Base-by-base conservation (phyloP, 2,888 invertebrate genomes). In the Himalopsyche anomala region DNA sequence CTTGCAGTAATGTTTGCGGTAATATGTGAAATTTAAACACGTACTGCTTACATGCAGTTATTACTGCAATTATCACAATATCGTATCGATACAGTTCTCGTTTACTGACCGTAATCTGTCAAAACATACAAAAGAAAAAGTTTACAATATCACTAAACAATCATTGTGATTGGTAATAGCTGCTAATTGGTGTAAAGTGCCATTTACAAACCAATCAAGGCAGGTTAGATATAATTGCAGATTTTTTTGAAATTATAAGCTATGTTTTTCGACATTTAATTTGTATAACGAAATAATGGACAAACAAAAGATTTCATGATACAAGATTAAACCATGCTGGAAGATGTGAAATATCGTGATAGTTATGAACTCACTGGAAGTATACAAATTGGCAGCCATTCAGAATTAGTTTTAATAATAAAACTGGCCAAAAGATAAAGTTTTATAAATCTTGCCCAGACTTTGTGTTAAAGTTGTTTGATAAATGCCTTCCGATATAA, bases 121-220 rank as follows among this genome's bases (percentile, higher is more conserved):
- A 36, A 36, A 74, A 74, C 36, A 74, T 36, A 36, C 12, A 36
- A 74, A 74, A 74, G 36, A 36, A 74, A 74, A 74, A 38, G 74
- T 74, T 74, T 15, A n/a, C 28, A 62, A 28, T 51, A 51, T 51
- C 51, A 51, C 51, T 62, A 11, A 28, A 62, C 28, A 11, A 4
- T 28, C 28, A 28, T 19, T 62, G 28, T 19, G n/a, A 62, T 19
- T 62, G 62, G 62, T 2, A 62, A n/a, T 28, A 15, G 15, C 15
- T 19, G 8, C 62, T 28, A 62, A 62, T 19, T 8, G 62, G 5
- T 28, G 51, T 51, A 15, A 51, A 19, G 11, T 19, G 5, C 5
- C 62, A 62, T 74, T 28, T 74, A 74, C 74, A 74, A 74, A 74
- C 5, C 74, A 74, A 74, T 74, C 74, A 74, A 38, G 28, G 36